Evolutionary conservation across 2,888 invertebrate species (phyloP), one percentile per base, ranked within the genome.

Genomic region (Antheraea yamamai): DNA sequence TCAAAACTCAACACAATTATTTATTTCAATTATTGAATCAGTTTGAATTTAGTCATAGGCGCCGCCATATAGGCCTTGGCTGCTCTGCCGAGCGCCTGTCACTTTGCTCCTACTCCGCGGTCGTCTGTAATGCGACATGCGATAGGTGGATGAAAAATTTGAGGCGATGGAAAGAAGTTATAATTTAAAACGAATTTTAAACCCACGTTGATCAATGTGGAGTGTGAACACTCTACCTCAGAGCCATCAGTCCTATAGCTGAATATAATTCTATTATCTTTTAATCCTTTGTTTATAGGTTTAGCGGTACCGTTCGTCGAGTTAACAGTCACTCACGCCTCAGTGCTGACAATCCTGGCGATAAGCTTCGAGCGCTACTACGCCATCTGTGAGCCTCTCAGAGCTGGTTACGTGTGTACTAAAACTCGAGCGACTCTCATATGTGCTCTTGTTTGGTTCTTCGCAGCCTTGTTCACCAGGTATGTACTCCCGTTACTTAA

Each of bases 291-390:
- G 14, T 61, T 55, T 66, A 66, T 55, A 98, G 99, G 98, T 95
- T 97, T 98, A 89, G 97, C 98, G 35, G 98, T 98, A 7, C 98
- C 98, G 0, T 98, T 98, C 89, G 97, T 98, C 77, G 98, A 99
- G 93, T 93, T 98, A 87, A 97, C 98, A 0, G 98, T 98, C 35
- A 98, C 98, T 4, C 98, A 98, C 89, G 98, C 98, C 47, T 98
- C 98, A 61, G 98, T 98, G 4, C 95, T 99, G 75, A 99, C 98
- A 61, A 98, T 99, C 85, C 93, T 99, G 85, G 98, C 98, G 76
- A 99, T 99, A 91, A 98, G 98, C 87, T 98, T 98, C 90, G 98
- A 99, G 91, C 96, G 95, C 2, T 98, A 97, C 93, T 97, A 97
- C 92, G 98, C 98, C 80, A 98, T 99, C 88, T 98, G 98, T 91